Evolutionary conservation across 2,888 invertebrate genomes (phyloP), one percentile per base, ranked within the genome.

Genomic region (Subacronicta megacephala): DNA sequence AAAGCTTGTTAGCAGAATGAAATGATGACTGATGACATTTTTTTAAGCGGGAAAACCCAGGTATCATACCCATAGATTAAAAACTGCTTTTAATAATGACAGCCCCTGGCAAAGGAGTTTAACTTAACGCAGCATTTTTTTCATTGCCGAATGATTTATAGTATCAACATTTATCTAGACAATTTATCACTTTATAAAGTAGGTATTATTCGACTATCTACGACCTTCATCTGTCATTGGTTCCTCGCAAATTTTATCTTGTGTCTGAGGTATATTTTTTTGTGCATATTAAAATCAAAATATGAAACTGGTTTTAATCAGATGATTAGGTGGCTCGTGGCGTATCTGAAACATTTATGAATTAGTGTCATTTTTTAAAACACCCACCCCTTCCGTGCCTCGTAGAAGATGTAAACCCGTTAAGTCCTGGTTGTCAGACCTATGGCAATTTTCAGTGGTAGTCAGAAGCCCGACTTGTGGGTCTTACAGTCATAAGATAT

Each of bases 161-260:
- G 38, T 68, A 65, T 65, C 74, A 31, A 37, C 42, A 33, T 58
- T 61, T 73, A 73, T 69, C 65, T 58, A 43, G 41, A 62, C 51
- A 47, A 59, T 61, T 65, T 69, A 73, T 76, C 65, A 55, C 38
- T 53, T 43, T 52, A 49, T 47, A 58, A 53, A 61, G 31, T 59
- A 53, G 58, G 31, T 59, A 56, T 47, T 43, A 38, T 62, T 52
- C 37, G 20, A 46, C 52, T 59, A 63, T 72, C 64, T 50, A 26
- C 33, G 54, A 76, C 73, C 77, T 76, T 73, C 54, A 52, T 52
- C 37, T 62, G 74, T 61, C 74, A 65, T 63, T 69, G 62, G 54
- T 42, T 50, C 42, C 49, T 49, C 33, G 54, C 57, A 46, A 75
- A 49, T 31, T 42, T 47, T 72, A 66, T 56, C 49, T 40, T 50